Percentiles rank a stretch among this genome's conserved stretches.
phyloP scores from a whole-genome alignment of 2,113 vertebrate species.

The Motacilla alba region DNA sequence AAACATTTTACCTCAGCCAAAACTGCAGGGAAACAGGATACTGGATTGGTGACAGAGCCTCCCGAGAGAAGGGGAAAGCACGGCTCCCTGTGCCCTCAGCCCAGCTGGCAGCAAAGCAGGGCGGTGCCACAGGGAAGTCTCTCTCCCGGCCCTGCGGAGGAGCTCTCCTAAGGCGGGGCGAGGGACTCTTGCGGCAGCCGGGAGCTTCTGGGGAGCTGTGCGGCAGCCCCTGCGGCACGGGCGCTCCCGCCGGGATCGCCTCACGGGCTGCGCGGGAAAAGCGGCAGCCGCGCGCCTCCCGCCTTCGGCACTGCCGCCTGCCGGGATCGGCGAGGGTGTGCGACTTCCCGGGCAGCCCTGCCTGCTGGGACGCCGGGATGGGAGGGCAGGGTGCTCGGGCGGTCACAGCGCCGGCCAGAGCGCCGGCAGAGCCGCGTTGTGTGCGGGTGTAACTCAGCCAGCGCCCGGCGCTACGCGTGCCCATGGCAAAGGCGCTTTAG shows the following conservation, averaged over 20 bases:
- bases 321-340: neutral
- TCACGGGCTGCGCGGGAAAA: neutral
- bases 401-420: neutral
- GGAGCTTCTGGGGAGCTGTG: fast-evolving
- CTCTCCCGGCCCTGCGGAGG: neutral
- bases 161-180: neutral
- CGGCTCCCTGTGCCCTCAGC: neutral
- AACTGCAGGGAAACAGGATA: neutral
- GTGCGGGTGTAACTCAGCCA: neutral
- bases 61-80: neutral
- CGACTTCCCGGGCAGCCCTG: neutral
- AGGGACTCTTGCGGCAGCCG: neutral
- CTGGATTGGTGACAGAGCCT: fast-evolving
- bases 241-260: neutral
- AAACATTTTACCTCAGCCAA: neutral
- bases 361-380: neutral
- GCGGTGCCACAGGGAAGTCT: neutral
- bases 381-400: neutral
- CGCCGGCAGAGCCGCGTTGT: neutral
- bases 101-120: no score
- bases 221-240: fast-evolving
- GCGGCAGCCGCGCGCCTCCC: neutral
- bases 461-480: neutral
- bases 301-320: neutral
- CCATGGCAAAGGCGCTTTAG: fast-evolving